These are phyloP conservation scores for Paramisgurnus dabryanus DNA, from an alignment of 2,113 vertebrate species.

Conservation along the genomic window DNA sequence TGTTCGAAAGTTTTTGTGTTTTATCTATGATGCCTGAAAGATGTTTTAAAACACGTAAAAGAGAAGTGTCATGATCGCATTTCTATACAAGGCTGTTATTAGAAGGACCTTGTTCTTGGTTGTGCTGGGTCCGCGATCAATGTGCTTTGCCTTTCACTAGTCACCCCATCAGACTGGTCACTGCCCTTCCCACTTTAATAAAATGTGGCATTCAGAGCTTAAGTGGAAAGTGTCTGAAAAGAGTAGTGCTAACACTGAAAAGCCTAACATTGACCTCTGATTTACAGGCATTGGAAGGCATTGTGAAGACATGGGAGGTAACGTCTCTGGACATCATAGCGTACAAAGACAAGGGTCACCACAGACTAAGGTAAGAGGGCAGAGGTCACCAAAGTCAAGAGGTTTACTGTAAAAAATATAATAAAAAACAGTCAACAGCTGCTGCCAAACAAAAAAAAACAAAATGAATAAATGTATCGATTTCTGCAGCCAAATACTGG, in stretches of 20 bases:
- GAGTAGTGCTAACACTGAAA: conserved; percentile 30
- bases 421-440: no score
- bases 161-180: conserved; percentile 30
- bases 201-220: background rate
- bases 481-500: no score
- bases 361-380: conserved; percentile 70
- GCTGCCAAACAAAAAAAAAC: no score
- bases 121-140: conserved; percentile 54
- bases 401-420: background rate
- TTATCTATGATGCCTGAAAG: background rate
- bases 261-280: conserved; percentile 36
- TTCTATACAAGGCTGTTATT: conserved; percentile 41
- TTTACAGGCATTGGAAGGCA: conserved; percentile 72
- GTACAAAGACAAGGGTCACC: conserved; percentile 76
- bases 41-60: background rate
- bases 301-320: conserved; percentile 70
- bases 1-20: background rate
- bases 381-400: conserved; percentile 53
- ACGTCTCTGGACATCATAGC: conserved; percentile 68
- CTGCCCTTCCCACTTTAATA: conserved; percentile 9
- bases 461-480: no score
- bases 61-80: conserved; percentile 15
- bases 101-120: conserved; percentile 55
- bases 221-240: conserved; percentile 12
- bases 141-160: conserved; percentile 50